These are phyloP conservation scores for Platichthys stellatus DNA, from an alignment of 2,113 vertebrate species.

Conservation along the genomic window DNA sequence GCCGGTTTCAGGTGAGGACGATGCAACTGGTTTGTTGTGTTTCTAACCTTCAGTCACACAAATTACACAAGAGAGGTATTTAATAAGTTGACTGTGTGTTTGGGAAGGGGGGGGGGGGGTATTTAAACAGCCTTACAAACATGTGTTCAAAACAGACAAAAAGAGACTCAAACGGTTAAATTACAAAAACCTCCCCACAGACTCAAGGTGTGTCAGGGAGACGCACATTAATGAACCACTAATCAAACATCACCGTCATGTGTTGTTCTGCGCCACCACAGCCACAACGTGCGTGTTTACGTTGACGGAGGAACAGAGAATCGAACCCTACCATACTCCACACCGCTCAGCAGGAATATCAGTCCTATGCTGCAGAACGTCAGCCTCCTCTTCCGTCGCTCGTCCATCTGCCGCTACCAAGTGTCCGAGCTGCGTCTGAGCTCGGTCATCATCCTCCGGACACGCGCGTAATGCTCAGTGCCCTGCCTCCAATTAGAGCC, in stretches of 20 bases:
- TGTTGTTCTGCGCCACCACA: neutral
- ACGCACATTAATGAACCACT: too few species aligned
- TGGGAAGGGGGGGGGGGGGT: too few species aligned
- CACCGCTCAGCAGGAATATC: slow-evolving; percentile 84
- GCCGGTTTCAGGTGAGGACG: too few species aligned
- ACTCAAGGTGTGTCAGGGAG: too few species aligned
- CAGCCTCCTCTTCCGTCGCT: slow-evolving; percentile 75
- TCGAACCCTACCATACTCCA: slow-evolving; percentile 83
- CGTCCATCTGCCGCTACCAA: slow-evolving; percentile 68
- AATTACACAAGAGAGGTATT: too few species aligned
- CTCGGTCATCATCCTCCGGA: neutral
- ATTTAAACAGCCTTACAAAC: too few species aligned
- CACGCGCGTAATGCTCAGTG: slow-evolving; percentile 36
- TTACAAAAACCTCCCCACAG: too few species aligned
- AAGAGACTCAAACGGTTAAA: too few species aligned
- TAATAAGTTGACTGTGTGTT: too few species aligned
- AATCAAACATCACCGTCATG: neutral
- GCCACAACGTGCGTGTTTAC: neutral
- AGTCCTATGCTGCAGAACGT: slow-evolving; percentile 84
- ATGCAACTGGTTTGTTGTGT: too few species aligned
- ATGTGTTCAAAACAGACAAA: too few species aligned
- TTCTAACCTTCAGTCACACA: too few species aligned
- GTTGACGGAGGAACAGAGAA: neutral
- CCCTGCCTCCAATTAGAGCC: slow-evolving; percentile 57
- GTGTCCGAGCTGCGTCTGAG: neutral